Conservation (phyloP, 2,113 vertebrate species). For the Gymnorhina tibicen region DNA sequence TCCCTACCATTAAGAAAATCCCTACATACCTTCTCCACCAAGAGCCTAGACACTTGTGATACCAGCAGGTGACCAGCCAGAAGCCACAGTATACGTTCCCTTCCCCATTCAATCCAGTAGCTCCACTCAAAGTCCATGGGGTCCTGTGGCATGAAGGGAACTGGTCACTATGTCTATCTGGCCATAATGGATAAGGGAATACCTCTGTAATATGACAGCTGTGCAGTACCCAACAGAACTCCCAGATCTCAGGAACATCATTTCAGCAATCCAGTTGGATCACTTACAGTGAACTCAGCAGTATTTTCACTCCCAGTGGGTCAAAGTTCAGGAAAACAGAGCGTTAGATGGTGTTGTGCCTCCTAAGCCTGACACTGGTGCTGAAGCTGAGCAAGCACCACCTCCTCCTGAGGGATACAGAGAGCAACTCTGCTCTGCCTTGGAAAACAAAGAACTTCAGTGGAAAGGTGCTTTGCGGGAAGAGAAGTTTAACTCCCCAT, state of each 20-base stretch:
- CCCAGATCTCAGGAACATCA: neutral
- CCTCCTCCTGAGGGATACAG: neutral
- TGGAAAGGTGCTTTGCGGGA: neutral
- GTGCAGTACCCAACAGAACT: neutral
- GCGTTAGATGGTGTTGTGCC: neutral
- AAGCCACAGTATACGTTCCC: conserved; percentile 79
- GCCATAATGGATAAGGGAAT: neutral
- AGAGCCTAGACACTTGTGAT: conserved; percentile 75
- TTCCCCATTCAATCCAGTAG: conserved; percentile 93
- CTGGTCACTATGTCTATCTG: neutral
- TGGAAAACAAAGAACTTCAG: neutral
- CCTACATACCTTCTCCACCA: conserved; percentile 78
- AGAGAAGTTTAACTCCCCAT: neutral
- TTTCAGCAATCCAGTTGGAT: neutral
- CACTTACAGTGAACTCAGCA: neutral
- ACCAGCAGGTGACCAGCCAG: conserved; percentile 82
- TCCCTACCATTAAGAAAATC: neutral
- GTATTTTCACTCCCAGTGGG: neutral
- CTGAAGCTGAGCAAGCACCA: neutral
- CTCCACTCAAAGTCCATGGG: conserved; percentile 92
- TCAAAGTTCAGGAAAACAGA: neutral
- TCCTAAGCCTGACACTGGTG: neutral
- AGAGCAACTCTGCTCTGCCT: neutral
- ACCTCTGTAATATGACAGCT: neutral
- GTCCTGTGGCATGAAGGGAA: conserved; percentile 76